Conservation (phyloP, 2,888 invertebrate species). For the Acanthopleura granulata region DNA sequence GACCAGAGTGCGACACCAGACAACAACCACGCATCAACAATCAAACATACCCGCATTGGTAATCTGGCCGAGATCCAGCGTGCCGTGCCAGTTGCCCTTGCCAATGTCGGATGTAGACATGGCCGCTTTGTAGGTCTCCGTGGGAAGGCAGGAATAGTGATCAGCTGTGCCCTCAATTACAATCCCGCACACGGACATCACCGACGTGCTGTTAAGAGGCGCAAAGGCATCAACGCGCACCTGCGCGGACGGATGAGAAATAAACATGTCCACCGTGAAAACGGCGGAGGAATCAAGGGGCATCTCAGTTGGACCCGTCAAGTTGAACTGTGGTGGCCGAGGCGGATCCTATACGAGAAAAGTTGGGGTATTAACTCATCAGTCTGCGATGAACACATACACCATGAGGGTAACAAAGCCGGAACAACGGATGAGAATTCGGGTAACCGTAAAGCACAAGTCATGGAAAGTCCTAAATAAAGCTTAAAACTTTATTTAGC, state of each 20-base stretch:
- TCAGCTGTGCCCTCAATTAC: slow-evolving; percentile 30
- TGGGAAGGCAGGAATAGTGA: slow-evolving; percentile 52
- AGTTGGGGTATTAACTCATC: no score
- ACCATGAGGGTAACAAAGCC: no score
- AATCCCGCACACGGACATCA: slow-evolving; percentile 54
- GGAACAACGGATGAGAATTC: no score
- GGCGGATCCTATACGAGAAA: slow-evolving; percentile 31
- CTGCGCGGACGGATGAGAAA: slow-evolving; percentile 44
- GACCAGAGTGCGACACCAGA: no score
- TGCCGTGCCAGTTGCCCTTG: slow-evolving; percentile 42
- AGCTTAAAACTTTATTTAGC: no score
- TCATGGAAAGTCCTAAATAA: no score
- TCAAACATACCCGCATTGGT: slow-evolving; percentile 51
- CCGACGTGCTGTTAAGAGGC: slow-evolving; percentile 52
- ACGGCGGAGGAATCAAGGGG: slow-evolving; percentile 47
- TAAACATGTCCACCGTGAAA: slow-evolving; percentile 50
- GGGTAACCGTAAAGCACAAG: no score
- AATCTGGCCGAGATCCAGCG: slow-evolving; percentile 42
- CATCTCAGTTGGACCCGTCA: slow-evolving; percentile 49
- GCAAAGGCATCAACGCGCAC: slow-evolving; percentile 49
- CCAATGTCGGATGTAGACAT: slow-evolving; percentile 30
- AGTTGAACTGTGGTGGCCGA: slow-evolving; percentile 37
- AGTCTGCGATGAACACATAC: no score
- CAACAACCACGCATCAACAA: not conserved
- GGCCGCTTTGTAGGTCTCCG: slow-evolving; percentile 23